These are phyloP conservation scores for Hormaphis cornu DNA, from an alignment of 1,140 invertebrate genomes.

Conservation along the genomic window DNA sequence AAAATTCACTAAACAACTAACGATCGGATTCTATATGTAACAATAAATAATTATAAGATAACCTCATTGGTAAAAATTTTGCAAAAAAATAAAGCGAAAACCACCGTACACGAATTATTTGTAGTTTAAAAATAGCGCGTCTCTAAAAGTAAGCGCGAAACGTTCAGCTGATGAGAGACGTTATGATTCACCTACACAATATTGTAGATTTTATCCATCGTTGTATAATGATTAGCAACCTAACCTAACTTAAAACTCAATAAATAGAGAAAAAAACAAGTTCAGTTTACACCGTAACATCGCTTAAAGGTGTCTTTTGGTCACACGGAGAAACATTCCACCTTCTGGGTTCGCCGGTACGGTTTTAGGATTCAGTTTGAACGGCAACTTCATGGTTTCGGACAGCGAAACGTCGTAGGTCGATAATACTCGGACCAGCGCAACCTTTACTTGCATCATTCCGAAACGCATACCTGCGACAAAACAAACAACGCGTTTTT, in stretches of 20 bases:
- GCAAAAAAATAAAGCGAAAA: no score
- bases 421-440: conserved; percentile 46
- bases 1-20: no score
- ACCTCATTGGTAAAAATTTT: no score
- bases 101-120: no score
- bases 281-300: neutral
- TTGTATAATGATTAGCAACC: neutral
- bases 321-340: conserved; percentile 9
- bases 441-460: conserved; percentile 47
- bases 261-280: neutral
- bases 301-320: neutral
- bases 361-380: conserved; percentile 20
- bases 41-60: no score
- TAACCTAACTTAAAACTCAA: neutral
- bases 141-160: no score
- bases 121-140: no score
- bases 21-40: no score
- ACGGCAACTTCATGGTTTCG: conserved; percentile 18
- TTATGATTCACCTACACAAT: no score
- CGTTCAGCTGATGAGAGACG: no score
- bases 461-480: conserved; percentile 46
- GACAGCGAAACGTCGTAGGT: conserved; percentile 39
- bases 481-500: conserved; percentile 29
- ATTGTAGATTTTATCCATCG: no score
- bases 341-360: conserved; percentile 15